phyloP scores from a whole-genome alignment of 2,113 vertebrate species.

The Chiloscyllium plagiosum region DNA sequence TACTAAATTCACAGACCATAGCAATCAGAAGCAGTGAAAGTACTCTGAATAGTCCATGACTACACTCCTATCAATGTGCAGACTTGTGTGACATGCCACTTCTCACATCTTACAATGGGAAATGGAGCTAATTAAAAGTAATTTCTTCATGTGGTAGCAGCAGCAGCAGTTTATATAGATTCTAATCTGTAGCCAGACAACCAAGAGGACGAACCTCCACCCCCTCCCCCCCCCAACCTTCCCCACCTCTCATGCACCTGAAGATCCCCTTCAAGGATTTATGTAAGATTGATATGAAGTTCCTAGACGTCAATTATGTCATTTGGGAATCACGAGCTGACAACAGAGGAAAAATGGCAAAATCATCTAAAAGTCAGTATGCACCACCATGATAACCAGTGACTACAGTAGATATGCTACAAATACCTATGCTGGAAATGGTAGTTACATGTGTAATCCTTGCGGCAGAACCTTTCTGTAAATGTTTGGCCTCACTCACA shows the following conservation, averaged over 20 bases:
- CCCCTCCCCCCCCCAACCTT: too few species aligned
- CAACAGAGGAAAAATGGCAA: neutral
- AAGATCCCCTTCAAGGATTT: neutral
- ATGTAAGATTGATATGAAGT: neutral
- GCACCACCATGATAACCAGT: too few species aligned
- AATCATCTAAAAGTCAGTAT: too few species aligned
- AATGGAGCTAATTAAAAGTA: neutral
- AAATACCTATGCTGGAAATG: too few species aligned
- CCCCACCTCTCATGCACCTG: neutral
- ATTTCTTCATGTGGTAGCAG: neutral
- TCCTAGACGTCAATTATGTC: neutral
- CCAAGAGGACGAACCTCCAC: neutral
- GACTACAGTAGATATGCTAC: too few species aligned
- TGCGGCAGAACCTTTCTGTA: too few species aligned
- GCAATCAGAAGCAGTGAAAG: neutral
- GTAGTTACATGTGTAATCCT: too few species aligned
- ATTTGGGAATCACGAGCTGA: neutral
- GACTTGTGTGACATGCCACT: neutral
- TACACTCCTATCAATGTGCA: neutral
- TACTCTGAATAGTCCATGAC: neutral
- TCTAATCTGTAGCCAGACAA: slow-evolving; percentile 13
- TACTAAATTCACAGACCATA: neutral
- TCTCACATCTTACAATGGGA: neutral
- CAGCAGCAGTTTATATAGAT: neutral
- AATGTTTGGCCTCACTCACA: too few species aligned